Conservation (phyloP, 1,140 invertebrate genomes). For the Cotesia typhae region DNA sequence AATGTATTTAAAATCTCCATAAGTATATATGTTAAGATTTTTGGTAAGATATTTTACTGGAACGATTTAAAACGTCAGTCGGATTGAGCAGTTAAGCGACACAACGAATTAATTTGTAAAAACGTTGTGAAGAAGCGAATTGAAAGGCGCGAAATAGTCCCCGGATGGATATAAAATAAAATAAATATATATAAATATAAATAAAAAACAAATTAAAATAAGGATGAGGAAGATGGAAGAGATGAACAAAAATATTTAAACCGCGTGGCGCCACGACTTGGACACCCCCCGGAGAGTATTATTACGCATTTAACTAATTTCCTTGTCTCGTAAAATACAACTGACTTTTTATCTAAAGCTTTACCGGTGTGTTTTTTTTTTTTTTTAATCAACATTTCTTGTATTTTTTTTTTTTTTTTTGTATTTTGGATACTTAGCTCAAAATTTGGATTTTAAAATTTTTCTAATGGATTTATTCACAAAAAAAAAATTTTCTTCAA, state of each 20-base stretch:
- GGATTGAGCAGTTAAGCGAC: no score
- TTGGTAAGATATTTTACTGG: background rate
- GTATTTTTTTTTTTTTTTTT: no score
- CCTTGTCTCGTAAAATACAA: constrained; percentile 58
- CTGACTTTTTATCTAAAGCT: constrained; percentile 37
- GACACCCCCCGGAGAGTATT: constrained; percentile 49
- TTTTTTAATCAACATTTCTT: background rate
- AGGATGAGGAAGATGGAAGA: constrained; percentile 28
- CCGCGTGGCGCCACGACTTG: constrained; percentile 34
- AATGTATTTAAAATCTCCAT: background rate
- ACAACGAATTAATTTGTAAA: constrained; percentile 9
- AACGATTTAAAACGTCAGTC: background rate
- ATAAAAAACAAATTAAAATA: constrained; percentile 13
- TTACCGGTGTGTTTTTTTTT: constrained; percentile 27
- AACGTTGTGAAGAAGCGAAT: constrained; percentile 7
- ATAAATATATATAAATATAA: background rate
- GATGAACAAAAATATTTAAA: constrained; percentile 7
- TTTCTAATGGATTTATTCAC: no score
- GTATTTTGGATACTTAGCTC: no score
- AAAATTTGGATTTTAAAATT: no score
- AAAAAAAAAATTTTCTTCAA: no score
- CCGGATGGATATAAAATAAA: constrained; percentile 12
- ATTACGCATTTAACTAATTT: constrained; percentile 63
- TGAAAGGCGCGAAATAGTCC: constrained; percentile 19
- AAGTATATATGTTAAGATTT: background rate